phyloP scores from a whole-genome alignment of 2,888 invertebrate species.

The Apocheima hispidaria region DNA sequence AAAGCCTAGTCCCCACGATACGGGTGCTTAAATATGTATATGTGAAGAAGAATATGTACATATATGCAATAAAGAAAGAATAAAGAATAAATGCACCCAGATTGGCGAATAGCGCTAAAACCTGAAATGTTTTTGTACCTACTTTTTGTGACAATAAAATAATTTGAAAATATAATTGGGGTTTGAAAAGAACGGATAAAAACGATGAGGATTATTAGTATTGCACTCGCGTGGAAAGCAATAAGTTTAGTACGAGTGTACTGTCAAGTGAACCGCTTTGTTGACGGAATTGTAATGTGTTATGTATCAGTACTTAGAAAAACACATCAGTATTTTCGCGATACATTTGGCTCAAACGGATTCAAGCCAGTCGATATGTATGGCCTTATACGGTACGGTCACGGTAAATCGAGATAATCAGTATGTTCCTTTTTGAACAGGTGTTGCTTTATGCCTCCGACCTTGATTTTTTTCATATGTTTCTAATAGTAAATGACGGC shows the following conservation, averaged over 20 bases:
- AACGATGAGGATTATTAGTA: background rate
- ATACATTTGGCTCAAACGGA: slow-evolving; percentile 36
- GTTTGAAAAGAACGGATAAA: background rate
- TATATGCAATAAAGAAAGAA: too few relatives aligned
- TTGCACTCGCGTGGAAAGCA: slow-evolving; percentile 2
- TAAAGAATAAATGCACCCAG: too few relatives aligned
- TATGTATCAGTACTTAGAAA: slow-evolving; percentile 31
- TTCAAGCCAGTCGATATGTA: slow-evolving; percentile 33
- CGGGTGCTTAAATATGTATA: too few relatives aligned
- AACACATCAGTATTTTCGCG: slow-evolving; percentile 21
- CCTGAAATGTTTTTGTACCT: too few relatives aligned
- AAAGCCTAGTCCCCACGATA: too few relatives aligned
- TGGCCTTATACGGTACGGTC: slow-evolving; percentile 29
- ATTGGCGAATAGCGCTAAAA: too few relatives aligned
- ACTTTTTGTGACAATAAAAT: too few relatives aligned
- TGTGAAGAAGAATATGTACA: too few relatives aligned
- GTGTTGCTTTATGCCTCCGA: background rate
- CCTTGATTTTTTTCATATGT: slow-evolving; percentile 10
- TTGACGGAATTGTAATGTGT: slow-evolving; percentile 21
- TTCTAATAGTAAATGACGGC: background rate
- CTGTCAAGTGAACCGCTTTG: slow-evolving; percentile 2
- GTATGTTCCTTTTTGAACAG: slow-evolving; percentile 7
- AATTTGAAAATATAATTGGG: too few relatives aligned
- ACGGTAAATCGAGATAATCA: slow-evolving; percentile 30
- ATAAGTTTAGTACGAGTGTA: background rate